phyloP scores from a whole-genome alignment of 2,797 vertebrate genomes.

The Ctenopoma multispine region DNA sequence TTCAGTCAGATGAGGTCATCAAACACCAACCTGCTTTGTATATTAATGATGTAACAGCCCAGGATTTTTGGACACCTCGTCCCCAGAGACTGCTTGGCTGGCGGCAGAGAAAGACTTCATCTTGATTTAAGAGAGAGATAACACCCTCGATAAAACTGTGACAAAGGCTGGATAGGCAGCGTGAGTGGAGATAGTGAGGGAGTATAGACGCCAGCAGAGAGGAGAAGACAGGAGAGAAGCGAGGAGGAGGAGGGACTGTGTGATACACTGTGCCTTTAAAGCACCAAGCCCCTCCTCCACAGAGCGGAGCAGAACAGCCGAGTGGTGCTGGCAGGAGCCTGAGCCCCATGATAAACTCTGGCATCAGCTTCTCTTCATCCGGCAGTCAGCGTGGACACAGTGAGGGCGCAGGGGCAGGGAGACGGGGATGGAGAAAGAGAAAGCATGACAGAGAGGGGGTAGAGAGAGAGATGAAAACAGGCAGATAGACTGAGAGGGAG shows the following conservation, averaged over 20 bases:
- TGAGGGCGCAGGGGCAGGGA: slow-evolving; percentile 77
- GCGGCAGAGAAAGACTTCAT: slow-evolving; percentile 65
- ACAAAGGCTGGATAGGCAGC: slow-evolving; percentile 68
- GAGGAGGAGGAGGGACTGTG: slow-evolving; percentile 43
- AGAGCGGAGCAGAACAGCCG: slow-evolving; percentile 72
- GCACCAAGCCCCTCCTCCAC: slow-evolving; percentile 77
- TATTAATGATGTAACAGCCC: slow-evolving; percentile 74
- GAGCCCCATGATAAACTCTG: slow-evolving; percentile 87
- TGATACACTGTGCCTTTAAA: slow-evolving; percentile 83
- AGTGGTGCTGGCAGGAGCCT: slow-evolving; percentile 82
- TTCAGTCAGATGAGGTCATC: slow-evolving; percentile 78
- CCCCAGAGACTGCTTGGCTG: slow-evolving; percentile 53
- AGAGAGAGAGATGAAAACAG: slow-evolving; percentile 53
- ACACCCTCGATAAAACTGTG: slow-evolving; percentile 69
- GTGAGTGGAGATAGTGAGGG: slow-evolving; percentile 63
- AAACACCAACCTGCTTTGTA: slow-evolving; percentile 75
- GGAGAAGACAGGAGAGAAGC: slow-evolving; percentile 52
- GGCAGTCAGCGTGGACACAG: slow-evolving; percentile 83
- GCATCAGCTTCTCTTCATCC: slow-evolving; percentile 87
- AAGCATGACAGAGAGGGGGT: slow-evolving; percentile 58
- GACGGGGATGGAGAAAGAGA: slow-evolving; percentile 69
- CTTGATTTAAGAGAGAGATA: slow-evolving; percentile 65
- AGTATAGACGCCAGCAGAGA: slow-evolving; percentile 53
- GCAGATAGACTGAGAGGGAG: slow-evolving; percentile 62
- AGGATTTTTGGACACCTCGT: slow-evolving; percentile 60